Percentiles rank a stretch among this genome's conserved stretches.
phyloP scores from a whole-genome alignment of 2,113 vertebrate genomes.

The Cynoglossus semilaevis region DNA sequence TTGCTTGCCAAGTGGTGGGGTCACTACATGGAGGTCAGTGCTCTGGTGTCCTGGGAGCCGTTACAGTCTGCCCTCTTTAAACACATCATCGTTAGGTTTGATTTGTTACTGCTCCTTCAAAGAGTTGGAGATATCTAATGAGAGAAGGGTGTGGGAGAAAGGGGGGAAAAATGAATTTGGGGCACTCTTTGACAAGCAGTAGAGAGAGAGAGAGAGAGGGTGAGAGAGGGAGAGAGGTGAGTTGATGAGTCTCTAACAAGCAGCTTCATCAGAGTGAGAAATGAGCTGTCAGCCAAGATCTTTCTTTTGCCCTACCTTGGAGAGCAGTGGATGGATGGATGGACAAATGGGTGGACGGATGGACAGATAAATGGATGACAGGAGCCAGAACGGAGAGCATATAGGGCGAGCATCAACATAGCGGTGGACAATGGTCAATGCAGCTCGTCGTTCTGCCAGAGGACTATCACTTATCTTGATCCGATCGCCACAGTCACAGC shows the following conservation, averaged over 20 bases:
- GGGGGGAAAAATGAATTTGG: conserved; percentile 44
- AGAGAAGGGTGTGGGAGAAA: conserved; percentile 30
- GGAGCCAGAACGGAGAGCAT: conserved; percentile 23
- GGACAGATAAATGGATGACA: conserved; percentile 16
- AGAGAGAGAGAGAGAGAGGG: conserved; percentile 32
- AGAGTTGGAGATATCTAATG: conserved; percentile 44
- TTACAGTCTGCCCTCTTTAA: conserved; percentile 20
- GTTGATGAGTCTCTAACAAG: conserved; percentile 74
- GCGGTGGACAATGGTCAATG: conserved; percentile 44
- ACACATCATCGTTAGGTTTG: conserved; percentile 40
- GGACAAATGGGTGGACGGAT: conserved; percentile 39
- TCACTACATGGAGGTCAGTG: conserved; percentile 30
- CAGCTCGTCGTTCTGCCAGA: conserved; percentile 40
- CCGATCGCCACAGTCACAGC: conserved; percentile 53
- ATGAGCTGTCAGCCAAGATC: conserved; percentile 66
- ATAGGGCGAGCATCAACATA: conserved; percentile 39
- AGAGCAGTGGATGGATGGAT: conserved; percentile 48
- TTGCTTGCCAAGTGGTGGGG: not conserved
- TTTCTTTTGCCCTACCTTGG: conserved; percentile 73
- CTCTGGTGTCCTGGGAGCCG: conserved; percentile 52
- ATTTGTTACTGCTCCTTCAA: conserved; percentile 20
- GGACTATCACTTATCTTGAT: conserved; percentile 61
- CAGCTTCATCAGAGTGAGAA: conserved; percentile 70
- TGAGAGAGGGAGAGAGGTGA: conserved; percentile 3
- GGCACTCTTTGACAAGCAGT: conserved; percentile 43